Percentiles rank a stretch among this genome's conserved stretches.
These are phyloP conservation scores for Drosophila trichaetosa DNA, from an alignment of 2,888 invertebrate genomes.

Conservation along the genomic window DNA sequence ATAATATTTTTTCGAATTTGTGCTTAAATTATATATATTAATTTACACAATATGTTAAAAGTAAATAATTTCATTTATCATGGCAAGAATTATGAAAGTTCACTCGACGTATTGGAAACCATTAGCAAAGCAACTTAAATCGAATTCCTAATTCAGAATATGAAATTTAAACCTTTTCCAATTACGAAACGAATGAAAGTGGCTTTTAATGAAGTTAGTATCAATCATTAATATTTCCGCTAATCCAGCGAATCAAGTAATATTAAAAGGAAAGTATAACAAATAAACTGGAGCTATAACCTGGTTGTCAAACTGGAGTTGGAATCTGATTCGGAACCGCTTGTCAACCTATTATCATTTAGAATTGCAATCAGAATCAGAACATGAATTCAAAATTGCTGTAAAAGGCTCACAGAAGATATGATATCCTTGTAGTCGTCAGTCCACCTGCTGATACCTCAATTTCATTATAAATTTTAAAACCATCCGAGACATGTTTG, in stretches of 20 bases:
- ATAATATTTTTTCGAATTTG: no score
- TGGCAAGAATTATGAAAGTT: background rate
- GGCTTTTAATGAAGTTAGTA: background rate
- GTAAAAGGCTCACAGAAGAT: background rate
- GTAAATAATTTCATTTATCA: background rate
- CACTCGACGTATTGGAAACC: background rate
- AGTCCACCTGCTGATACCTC: background rate
- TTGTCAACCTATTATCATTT: accelerated
- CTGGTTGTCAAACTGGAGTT: background rate
- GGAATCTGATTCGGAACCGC: background rate
- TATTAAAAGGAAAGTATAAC: background rate
- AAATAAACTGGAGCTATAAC: background rate
- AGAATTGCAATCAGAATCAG: background rate
- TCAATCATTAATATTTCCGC: background rate
- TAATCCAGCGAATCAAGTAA: background rate
- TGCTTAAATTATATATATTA: no score
- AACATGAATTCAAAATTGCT: background rate
- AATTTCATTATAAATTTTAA: background rate
- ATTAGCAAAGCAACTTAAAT: background rate
- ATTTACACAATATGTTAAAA: no score
- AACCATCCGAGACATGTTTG: background rate
- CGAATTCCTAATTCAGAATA: background rate
- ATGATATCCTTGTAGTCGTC: background rate
- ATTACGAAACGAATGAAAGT: background rate
- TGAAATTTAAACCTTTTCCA: background rate